Conservation (phyloP, 2,888 invertebrate species). For the Loripinus fragilis region DNA sequence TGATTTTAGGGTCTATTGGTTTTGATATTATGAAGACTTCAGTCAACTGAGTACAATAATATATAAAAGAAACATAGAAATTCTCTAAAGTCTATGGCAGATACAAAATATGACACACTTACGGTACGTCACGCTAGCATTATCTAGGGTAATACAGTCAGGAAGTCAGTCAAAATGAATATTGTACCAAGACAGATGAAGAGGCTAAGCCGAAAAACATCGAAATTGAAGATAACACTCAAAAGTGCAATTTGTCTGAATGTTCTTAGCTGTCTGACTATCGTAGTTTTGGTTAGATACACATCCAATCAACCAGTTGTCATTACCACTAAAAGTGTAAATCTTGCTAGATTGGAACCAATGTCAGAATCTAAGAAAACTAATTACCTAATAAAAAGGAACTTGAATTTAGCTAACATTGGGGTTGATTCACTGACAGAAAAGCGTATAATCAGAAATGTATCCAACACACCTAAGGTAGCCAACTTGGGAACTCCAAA, state of each 20-base stretch:
- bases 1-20: no score
- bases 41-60: no score
- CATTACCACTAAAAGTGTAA: background rate
- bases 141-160: no score
- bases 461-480: background rate
- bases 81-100: no score
- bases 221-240: background rate
- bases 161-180: background rate
- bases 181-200: background rate
- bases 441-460: background rate
- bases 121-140: no score
- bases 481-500: constrained; percentile 20
- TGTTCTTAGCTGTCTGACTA: background rate
- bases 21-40: no score
- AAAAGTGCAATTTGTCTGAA: background rate
- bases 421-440: background rate
- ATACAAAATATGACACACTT: no score
- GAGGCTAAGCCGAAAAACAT: background rate
- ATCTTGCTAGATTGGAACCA: background rate
- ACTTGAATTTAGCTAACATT: background rate
- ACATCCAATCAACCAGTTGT: background rate
- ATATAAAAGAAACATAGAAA: no score
- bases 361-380: background rate
- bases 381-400: background rate
- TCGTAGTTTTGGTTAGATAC: background rate